A percentile compares a stretch with the other conserved stretches of the same genome.
Conservation (phyloP, 2,113 vertebrate genomes). For the Tylochromis polylepis region DNA sequence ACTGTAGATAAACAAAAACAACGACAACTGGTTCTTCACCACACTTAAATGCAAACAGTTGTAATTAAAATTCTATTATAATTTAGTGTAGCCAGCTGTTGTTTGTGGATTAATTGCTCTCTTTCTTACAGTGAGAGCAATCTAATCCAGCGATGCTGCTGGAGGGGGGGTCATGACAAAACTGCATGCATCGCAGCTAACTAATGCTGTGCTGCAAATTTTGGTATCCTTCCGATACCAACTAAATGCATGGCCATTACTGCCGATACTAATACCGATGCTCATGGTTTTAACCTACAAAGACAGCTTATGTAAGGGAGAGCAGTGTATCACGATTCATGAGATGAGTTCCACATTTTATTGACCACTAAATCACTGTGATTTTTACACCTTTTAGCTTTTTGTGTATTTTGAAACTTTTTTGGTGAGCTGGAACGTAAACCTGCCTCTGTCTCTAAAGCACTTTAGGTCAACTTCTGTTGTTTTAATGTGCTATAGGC, state of each 20-base stretch:
- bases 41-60: neutral
- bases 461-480: neutral
- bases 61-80: neutral
- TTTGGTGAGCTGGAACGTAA: neutral
- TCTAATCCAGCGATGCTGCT: neutral
- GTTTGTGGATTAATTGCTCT: slow-evolving; percentile 2
- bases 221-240: neutral
- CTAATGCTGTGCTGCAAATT: neutral
- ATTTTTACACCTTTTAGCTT: neutral
- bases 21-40: neutral
- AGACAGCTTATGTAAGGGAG: neutral
- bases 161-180: neutral
- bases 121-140: neutral
- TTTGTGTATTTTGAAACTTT: neutral
- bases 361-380: neutral
- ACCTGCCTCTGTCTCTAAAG: neutral
- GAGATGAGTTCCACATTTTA: neutral
- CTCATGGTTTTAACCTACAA: neutral
- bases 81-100: neutral
- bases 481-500: neutral
- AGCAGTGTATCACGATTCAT: neutral
- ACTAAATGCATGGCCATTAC: neutral
- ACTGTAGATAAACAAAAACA: neutral
- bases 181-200: neutral
- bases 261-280: neutral